A percentile compares a stretch with the other conserved stretches of the same genome.
phyloP scores from a whole-genome alignment of 2,797 vertebrate species.

The Etheostoma perlongum region DNA sequence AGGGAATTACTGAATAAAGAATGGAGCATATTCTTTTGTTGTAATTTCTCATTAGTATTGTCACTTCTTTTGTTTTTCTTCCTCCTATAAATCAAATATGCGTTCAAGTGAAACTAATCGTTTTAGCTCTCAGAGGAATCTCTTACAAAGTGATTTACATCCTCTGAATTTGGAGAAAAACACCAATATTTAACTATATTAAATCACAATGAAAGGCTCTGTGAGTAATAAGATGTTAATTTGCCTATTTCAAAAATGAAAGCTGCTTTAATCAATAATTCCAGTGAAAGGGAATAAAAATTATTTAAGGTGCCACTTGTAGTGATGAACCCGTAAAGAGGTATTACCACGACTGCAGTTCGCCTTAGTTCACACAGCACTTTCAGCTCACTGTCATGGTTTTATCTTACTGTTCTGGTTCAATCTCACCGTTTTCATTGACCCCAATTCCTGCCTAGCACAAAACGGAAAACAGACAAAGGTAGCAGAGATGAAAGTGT shows the following conservation, averaged over 20 bases:
- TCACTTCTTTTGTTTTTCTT: constrained; percentile 10
- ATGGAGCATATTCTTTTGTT: constrained; percentile 23
- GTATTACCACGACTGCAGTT: no score
- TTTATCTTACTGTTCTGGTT: no score
- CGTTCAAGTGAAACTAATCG: constrained; percentile 2
- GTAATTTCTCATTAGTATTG: constrained; percentile 20
- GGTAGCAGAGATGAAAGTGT: no score
- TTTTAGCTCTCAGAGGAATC: constrained; percentile 3
- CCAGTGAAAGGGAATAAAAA: background rate
- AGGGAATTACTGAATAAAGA: constrained; percentile 37
- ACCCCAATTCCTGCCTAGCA: no score
- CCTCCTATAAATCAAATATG: constrained; percentile 11
- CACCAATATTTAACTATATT: background rate
- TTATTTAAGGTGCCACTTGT: background rate
- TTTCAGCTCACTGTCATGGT: no score
- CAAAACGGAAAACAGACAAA: no score
- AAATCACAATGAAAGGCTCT: background rate
- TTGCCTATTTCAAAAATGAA: background rate
- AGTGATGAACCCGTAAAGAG: background rate
- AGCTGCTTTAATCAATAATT: background rate
- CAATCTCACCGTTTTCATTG: no score
- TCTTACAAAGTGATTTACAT: constrained; percentile 7
- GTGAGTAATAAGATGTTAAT: background rate
- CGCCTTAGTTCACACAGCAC: no score
- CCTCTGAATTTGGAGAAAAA: background rate